phyloP scores from a whole-genome alignment of 2,888 invertebrate genomes.

The Pocota personata region DNA sequence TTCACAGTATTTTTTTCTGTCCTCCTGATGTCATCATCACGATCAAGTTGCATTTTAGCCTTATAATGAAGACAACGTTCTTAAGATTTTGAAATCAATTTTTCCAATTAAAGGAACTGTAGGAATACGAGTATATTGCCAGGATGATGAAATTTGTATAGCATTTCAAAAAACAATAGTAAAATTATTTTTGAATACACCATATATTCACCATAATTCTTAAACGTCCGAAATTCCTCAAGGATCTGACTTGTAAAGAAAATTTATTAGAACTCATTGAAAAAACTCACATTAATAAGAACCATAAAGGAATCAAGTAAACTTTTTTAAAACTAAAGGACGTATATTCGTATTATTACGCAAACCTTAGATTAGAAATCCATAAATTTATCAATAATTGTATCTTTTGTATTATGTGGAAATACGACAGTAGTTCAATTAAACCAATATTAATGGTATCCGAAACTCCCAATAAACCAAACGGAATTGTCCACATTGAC shows the following conservation, averaged over 20 bases:
- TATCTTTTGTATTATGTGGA: too few species aligned
- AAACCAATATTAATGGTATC: too few species aligned
- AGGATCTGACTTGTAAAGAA: slow-evolving; percentile 17
- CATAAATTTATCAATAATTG: slow-evolving; percentile 48
- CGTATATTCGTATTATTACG: slow-evolving; percentile 14
- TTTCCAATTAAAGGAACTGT: too few species aligned
- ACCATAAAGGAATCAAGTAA: too few species aligned
- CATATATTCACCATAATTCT: slow-evolving; percentile 23
- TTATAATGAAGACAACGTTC: too few species aligned
- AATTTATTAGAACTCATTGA: slow-evolving; percentile 34
- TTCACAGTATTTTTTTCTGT: too few species aligned
- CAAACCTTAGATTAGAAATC: slow-evolving; percentile 34
- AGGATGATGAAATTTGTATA: neutral
- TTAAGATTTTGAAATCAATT: too few species aligned
- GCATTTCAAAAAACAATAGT: slow-evolving; percentile 7
- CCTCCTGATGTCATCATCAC: too few species aligned
- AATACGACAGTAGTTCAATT: too few species aligned
- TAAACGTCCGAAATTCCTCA: slow-evolving; percentile 4
- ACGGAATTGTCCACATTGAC: slow-evolving; percentile 17
- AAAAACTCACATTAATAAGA: slow-evolving; percentile 16
- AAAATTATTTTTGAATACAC: slow-evolving; percentile 29
- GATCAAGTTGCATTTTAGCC: too few species aligned
- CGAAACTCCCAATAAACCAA: slow-evolving; percentile 37
- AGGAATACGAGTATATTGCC: neutral
- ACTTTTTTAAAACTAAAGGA: slow-evolving; percentile 37